Evolutionary conservation across 1,140 invertebrate species (phyloP).

Genomic region (Lasioglossum albipes): DNA sequence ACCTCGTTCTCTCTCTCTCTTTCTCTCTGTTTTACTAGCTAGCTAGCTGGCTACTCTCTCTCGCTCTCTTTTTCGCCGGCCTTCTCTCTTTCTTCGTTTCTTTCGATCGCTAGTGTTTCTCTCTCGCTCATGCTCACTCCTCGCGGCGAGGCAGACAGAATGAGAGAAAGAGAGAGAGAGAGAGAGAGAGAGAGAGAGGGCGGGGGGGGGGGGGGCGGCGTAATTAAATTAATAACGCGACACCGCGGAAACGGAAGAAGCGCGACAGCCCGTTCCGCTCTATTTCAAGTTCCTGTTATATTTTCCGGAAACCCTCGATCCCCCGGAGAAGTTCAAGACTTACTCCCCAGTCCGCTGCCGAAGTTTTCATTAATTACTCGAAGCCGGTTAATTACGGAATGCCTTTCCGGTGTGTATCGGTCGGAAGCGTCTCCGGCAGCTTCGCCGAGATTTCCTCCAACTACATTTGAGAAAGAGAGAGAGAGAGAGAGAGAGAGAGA

Average conservation of each 20-base stretch:
- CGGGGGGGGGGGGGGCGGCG: too few species aligned
- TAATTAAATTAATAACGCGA: conserved; percentile 9
- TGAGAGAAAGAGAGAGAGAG: conserved; percentile 53
- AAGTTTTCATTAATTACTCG: conserved; percentile 60
- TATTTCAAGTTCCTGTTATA: conserved; percentile 11
- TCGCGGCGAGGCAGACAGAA: conserved; percentile 21
- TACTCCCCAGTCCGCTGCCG: not conserved
- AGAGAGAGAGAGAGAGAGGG: too few species aligned
- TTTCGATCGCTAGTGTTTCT: conserved; percentile 27
- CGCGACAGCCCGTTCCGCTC: not conserved
- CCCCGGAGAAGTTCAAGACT: not conserved
- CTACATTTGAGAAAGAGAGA: too few species aligned
- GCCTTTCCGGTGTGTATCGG: conserved; percentile 46
- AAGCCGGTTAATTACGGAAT: conserved; percentile 65
- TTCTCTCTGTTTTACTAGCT: conserved; percentile 29
- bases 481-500: conserved; percentile 58
- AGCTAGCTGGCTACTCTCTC: conserved; percentile 15
- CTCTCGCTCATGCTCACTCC: conserved; percentile 37
- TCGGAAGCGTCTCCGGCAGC: conserved; percentile 36
- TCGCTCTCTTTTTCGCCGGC: conserved; percentile 5
- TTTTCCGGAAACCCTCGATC: conserved; percentile 25
- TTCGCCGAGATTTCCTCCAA: conserved; percentile 53
- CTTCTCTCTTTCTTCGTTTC: not conserved
- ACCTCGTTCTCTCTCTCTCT: conserved; percentile 23
- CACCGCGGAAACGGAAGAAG: not conserved